Evolutionary conservation across 2,113 vertebrate species (phyloP), one percentile per base, ranked within the genome.

Genomic region (Bungarus multicinctus): DNA sequence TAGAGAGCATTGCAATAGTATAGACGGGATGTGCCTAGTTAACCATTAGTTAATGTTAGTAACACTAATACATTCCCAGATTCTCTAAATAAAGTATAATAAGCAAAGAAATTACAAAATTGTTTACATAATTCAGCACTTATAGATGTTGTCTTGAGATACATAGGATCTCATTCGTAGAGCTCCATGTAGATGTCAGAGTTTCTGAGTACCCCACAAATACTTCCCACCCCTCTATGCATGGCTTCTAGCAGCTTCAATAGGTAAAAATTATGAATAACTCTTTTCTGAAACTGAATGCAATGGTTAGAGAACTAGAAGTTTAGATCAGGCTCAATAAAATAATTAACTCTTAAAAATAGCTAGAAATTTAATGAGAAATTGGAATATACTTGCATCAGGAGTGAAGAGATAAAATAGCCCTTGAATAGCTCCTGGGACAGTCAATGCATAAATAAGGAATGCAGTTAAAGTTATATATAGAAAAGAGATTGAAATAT

Each of bases 381-480:
- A 34, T 5, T 18, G 74, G 52, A 55, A 54, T 85, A 47, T 93
- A 97, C 98, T 98, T 95, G 99, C 99, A 0, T 99, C 91, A 34
- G 99, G 99, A 25, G 98, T 99, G 95, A 99, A 99, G 89, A 99
- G 98, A 95, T 99, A 98, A 86, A 18, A 0, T 12, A 99, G 95
- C 55, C 99, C 99, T 0, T 98, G 96, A 0, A 93, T 94, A 0
- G 99, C 98, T 94, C 99, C 99, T 0, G 99, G 98, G 45, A 99
- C 96, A 11, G 97, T 99, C 88, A 99, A 97, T 14, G 98, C 98
- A 30, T 97, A 97, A 90, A 99, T 93, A 55, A 99, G 97, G 95
- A 99, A 99, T 95, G 98, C 95, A 1, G 98, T 98, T 94, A 99
- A 96, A n/a, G 99, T 98, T 92, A 99, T 92, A 94, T 99, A 99